Conservation (phyloP, 2,797 vertebrate species). For the Myotis myotis region DNA sequence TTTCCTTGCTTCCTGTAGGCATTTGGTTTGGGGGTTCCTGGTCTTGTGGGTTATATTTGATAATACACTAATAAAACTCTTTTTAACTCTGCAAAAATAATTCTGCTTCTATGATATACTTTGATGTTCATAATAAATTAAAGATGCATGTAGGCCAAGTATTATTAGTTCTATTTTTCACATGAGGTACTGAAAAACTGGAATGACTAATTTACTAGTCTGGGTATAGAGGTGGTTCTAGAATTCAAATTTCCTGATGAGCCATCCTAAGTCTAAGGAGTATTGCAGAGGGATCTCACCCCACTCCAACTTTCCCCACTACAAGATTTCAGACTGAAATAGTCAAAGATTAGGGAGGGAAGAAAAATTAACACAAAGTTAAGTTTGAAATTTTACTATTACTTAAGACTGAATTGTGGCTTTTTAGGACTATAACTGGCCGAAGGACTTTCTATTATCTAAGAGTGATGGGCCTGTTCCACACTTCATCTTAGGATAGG, state of each 20-base stretch:
- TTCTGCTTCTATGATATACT: background rate
- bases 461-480: background rate
- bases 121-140: constrained; percentile 23
- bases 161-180: constrained; percentile 28
- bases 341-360: background rate
- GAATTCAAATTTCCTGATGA: background rate
- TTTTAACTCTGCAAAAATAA: constrained; percentile 34
- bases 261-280: background rate
- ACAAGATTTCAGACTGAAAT: background rate
- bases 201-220: background rate
- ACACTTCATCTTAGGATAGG: background rate
- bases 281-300: background rate
- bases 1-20: background rate
- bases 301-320: background rate
- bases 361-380: background rate
- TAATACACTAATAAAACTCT: background rate
- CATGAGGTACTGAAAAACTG: constrained; percentile 12
- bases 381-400: constrained; percentile 10
- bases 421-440: background rate
- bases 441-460: background rate
- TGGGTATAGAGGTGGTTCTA: background rate
- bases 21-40: background rate
- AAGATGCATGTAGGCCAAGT: background rate
- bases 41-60: background rate
- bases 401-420: background rate